Percentiles rank a stretch among this genome's conserved stretches.
phyloP scores from a whole-genome alignment of 1,140 invertebrate species.

The Physella acuta region DNA sequence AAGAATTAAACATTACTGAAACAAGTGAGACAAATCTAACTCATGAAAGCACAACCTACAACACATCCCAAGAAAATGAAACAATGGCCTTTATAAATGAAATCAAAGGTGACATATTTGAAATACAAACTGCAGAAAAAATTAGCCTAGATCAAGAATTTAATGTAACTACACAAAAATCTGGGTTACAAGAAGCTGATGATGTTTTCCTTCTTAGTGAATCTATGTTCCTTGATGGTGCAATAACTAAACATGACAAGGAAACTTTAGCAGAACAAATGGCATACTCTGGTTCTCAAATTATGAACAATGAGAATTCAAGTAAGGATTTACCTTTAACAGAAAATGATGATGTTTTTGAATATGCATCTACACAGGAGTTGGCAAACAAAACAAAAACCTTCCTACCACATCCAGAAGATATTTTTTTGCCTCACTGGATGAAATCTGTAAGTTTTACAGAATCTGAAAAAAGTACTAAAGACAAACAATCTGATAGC shows the following conservation, averaged over 20 bases:
- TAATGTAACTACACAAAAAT: neutral
- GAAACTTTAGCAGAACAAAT: neutral
- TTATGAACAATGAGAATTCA: no score
- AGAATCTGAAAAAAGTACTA: neutral
- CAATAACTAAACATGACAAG: neutral
- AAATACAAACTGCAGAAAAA: neutral
- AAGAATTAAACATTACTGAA: no score
- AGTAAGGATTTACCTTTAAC: neutral
- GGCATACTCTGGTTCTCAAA: neutral
- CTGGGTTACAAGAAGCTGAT: no score
- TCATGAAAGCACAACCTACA: no score
- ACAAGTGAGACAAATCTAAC: no score
- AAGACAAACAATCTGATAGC: neutral
- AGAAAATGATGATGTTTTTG: no score
- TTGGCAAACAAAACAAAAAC: neutral
- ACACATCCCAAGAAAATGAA: neutral
- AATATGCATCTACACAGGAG: neutral
- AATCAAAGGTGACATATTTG: neutral
- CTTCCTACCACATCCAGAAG: neutral
- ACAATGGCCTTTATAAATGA: neutral
- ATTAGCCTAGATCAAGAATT: neutral
- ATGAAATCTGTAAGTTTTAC: neutral
- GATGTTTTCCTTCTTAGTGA: neutral
- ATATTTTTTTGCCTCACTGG: constrained; percentile 9
- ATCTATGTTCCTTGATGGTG: neutral